Base-by-base conservation (phyloP, 2,888 invertebrate species). In the Xestia xanthographa region DNA sequence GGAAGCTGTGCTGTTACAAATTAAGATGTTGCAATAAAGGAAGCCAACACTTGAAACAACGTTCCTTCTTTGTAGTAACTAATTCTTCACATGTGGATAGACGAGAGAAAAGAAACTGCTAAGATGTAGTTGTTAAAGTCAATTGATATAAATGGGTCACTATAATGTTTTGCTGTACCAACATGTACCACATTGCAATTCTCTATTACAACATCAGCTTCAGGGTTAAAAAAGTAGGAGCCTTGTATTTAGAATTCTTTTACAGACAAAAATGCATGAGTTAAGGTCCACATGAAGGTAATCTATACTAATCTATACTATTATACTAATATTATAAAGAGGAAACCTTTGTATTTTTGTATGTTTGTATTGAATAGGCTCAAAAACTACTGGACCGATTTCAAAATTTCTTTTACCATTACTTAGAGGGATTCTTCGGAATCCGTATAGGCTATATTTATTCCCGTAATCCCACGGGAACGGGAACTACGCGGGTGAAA, bases 81-180 rank as follows among this genome's bases (percentile, higher is more conserved):
- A 75, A 60, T 48, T 69, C 58, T 70, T 67, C 34, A 22, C 65
- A 50, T 75, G 66, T n/a, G 63, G 29, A 60, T 63, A 34, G n/a
- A 26, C 4, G 56, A 50, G 72, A 56, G 43, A 56, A 66, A 82
- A 78, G 66, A 82, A 66, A 74, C 58, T 58, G 58, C 63, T 41
- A 56, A 48, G 48, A 48, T 56, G 53, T 73, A 65, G 73, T 83
- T 62, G 63, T 77, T 81, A 60, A 26, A 67, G 53, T 38, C 65
- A 82, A 83, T 83, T 83, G 63, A 71, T 41, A 70, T 41, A 83
- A 83, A 73, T 77, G 22, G 84, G 77, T 71, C 77, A 68, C 43
- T 56, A 22, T 12, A 81, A 43, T 65, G 69, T 71, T 76, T 73
- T 73, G 72, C 66, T 72, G 62, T 76, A 8, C 29, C 41, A 72